phyloP scores from a whole-genome alignment of 2,797 vertebrate genomes.

The Gallinago nigripennis region DNA sequence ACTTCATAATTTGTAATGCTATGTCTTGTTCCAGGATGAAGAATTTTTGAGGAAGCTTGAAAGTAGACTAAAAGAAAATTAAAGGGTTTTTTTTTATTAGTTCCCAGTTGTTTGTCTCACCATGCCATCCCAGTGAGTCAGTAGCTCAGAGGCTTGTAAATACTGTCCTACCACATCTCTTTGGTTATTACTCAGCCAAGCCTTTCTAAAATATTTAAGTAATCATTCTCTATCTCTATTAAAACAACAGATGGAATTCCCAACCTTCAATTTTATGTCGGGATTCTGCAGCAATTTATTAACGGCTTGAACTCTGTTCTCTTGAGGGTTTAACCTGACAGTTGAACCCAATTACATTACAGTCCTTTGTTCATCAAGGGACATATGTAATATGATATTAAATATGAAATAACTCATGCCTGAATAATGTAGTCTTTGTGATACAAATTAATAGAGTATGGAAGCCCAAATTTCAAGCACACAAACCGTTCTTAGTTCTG shows the following conservation, averaged over 20 bases:
- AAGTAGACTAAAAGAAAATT: neutral
- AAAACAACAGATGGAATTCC: conserved; percentile 68
- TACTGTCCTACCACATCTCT: neutral
- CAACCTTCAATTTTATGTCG: conserved; percentile 55
- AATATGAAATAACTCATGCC: conserved; percentile 48
- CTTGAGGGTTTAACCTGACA: conserved; percentile 53
- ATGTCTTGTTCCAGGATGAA: neutral
- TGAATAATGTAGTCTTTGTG: conserved; percentile 58
- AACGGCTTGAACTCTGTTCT: conserved; percentile 64
- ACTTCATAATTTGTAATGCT: neutral
- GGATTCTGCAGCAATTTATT: conserved; percentile 66
- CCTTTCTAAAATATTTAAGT: conserved; percentile 54
- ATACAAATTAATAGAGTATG: conserved; percentile 21
- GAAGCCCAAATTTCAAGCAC: conserved; percentile 17
- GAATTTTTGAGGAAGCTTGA: neutral
- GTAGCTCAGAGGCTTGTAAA: neutral
- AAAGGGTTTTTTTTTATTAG: neutral
- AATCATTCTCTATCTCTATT: conserved; percentile 28
- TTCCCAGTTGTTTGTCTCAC: neutral
- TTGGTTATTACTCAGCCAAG: conserved; percentile 13
- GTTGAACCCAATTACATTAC: conserved; percentile 70
- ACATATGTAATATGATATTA: conserved; percentile 65
- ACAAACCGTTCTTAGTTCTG: neutral
- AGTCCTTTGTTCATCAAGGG: conserved; percentile 65
- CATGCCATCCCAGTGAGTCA: neutral